Evolutionary conservation across 1,140 invertebrate species (phyloP), one percentile per base, ranked within the genome.

Genomic region (Lordiphosa mommai): DNA sequence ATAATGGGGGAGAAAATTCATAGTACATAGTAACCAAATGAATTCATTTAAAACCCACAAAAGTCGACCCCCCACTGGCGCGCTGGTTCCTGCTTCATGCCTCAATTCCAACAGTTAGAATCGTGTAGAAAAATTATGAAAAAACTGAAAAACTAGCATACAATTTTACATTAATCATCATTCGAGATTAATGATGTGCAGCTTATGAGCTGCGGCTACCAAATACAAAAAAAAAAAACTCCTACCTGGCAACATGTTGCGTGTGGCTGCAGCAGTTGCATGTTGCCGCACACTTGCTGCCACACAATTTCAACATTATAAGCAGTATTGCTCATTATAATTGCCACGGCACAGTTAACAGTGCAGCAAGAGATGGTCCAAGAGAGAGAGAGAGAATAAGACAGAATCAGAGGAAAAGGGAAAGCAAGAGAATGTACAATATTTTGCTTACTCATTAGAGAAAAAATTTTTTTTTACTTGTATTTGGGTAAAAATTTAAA

Each of bases 131-230:
- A 61, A 72, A 64, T 56, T 43, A 59, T 64, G 69, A 65, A 71
- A 65, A 65, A 64, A n/a, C n/a, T n/a, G n/a, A 61, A 61, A 55
- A 27, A 27, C 23, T 55, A 55, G 61, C 50, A 74, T 74, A 74
- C 77, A 57, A 57, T 71, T 58, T 40, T 61, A 44, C 58, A 77
- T 77, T 77, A 76, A 77, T 77, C 72, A 77, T 55, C 67, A 67
- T 71, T 4, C 43, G 27, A 61, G 72, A 76, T 76, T 77, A 77
- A 77, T 77, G 72, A 71, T 77, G 61, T 76, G 72, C 72, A 57
- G 60, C 17, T 27, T 4, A 36, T 16, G 12, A 20, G 12, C 12
- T 59, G 38, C 47, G 38, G 53, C 43, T 47, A 66, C 46, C 51
- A 40, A 72, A 48, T n/a, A 60, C 59, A 58, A 33, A 56, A 52